Evolutionary conservation across 2,797 vertebrate genomes (phyloP), one percentile per base, ranked within the genome.

Genomic region (Melanotaenia trifasciata): DNA sequence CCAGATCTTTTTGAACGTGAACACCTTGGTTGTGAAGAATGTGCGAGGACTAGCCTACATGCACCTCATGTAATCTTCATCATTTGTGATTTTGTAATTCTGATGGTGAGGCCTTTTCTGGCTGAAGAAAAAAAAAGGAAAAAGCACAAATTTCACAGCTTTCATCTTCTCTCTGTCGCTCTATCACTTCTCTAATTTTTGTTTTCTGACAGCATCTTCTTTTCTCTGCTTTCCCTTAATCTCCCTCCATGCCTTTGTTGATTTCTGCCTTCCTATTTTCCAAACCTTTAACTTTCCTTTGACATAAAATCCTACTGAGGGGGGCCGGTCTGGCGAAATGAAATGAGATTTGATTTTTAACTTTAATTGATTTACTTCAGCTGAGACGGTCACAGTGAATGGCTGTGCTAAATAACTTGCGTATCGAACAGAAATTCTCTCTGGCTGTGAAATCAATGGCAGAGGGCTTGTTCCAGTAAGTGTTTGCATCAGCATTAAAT

Each of bases 271-370:
- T 59, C 16, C 50, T 0, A 10, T 35, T 40, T 59, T 82, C 67
- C 28, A 40, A 63, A 70, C 47, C 62, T 72, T 60, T 74, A 86
- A 72, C 72, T 74, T 84, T 70, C 40, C 72, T 33, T 53, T 28
- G 26, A 76, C 54, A 73, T 22, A 58, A 53, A 73, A 45, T 61
- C 63, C 64, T 58, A 32, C 60, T 59, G 64, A 64, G 58, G 62
- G 62, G 63, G 53, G 57, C 54, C 18, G 2, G 64, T 50, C 51
- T 6, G 58, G 70, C 65, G 57, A 87, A 87, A 89, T 83, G 56
- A 87, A 84, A 87, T 77, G 73, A 76, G 84, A 88, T 91, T 89
- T 88, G 74, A 87, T 90, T 87, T 83, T 74, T 76, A 79, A 81
- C 81, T 88, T 79, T 57, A 87, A 92, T 91, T 87, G 91, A 92